A percentile compares a stretch with the other conserved stretches of the same genome.
phyloP scores from a whole-genome alignment of 2,113 vertebrate genomes.

The Myodes glareolus region DNA sequence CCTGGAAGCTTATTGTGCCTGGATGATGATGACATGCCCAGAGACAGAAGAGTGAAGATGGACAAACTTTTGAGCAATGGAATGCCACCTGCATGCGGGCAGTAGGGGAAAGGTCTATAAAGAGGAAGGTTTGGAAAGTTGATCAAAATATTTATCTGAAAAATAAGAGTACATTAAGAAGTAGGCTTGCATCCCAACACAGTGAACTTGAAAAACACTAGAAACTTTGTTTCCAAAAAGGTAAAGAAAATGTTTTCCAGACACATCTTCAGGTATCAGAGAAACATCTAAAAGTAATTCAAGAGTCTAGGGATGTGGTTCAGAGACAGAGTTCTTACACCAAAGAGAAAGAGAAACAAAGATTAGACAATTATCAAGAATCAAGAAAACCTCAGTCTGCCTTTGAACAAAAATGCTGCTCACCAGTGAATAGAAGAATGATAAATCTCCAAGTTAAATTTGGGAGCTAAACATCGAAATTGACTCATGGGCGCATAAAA shows the following conservation, averaged over 20 bases:
- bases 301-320: neutral
- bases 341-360: neutral
- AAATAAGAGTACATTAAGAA: neutral
- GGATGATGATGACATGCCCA: neutral
- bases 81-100: neutral
- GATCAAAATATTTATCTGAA: neutral
- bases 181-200: neutral
- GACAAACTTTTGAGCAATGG: neutral
- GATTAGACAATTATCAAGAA: neutral
- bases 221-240: neutral
- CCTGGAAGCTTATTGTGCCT: neutral
- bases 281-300: neutral
- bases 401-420: neutral
- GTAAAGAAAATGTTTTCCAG: constrained; percentile 17
- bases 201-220: neutral
- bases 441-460: neutral
- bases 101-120: accelerated
- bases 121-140: neutral
- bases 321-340: neutral
- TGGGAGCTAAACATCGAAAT: neutral
- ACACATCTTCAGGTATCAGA: neutral
- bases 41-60: neutral
- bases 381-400: neutral
- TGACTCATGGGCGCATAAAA: neutral
- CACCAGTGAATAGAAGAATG: neutral